A percentile compares a stretch with the other conserved stretches of the same genome.
These are phyloP conservation scores for Melitaea cinxia DNA, from an alignment of 1,140 invertebrate species.

Conservation along the genomic window DNA sequence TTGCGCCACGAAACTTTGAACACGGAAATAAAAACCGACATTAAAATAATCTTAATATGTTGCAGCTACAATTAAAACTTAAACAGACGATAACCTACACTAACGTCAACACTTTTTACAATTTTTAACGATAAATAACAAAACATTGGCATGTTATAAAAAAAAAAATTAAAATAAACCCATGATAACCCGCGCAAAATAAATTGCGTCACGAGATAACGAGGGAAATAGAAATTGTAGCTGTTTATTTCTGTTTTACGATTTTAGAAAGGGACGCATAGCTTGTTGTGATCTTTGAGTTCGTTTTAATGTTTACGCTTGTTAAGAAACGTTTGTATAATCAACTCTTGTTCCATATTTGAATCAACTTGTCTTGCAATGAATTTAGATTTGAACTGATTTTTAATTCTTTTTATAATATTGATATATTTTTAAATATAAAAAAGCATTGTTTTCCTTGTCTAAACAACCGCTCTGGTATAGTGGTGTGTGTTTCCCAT, in stretches of 20 bases:
- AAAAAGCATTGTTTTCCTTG: no score
- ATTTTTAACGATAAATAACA: neutral
- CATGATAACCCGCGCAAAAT: neutral
- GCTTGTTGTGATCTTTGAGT: neutral
- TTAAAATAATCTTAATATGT: neutral
- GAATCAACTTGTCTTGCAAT: no score
- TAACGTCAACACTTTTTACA: neutral
- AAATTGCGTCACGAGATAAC: constrained; percentile 1
- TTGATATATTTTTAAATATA: no score
- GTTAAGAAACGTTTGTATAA: no score
- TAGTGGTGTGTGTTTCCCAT: no score
- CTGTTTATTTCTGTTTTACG: neutral
- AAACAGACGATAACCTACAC: neutral
- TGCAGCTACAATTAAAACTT: neutral
- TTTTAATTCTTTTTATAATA: no score
- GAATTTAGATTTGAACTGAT: no score
- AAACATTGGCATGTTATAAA: neutral
- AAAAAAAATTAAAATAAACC: neutral
- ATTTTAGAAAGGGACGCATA: neutral
- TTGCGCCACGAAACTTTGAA: no score
- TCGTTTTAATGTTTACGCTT: no score
- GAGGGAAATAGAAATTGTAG: neutral
- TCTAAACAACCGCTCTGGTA: no score
- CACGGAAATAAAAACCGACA: no score
- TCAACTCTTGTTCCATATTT: no score